Evolutionary conservation across 2,888 invertebrate genomes (phyloP).

Genomic region (Asteroscopus sphinx): DNA sequence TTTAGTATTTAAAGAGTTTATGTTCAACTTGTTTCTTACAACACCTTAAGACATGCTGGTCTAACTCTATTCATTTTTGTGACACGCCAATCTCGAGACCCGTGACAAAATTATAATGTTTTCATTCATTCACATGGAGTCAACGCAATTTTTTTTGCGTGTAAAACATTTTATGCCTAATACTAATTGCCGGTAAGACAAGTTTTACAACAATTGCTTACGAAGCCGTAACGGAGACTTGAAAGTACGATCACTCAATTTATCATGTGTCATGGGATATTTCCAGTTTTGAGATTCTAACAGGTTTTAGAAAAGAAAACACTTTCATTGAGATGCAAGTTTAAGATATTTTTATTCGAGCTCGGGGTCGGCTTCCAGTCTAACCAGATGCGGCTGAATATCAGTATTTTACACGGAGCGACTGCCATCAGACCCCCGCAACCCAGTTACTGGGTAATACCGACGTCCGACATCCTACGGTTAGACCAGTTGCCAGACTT

Average conservation of each 20-base stretch:
- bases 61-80: neutral
- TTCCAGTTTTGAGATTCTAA: constrained; percentile 32
- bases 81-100: neutral
- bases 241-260: constrained; percentile 52
- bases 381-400: too few relatives aligned
- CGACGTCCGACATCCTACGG: too few relatives aligned
- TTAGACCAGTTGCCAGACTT: too few relatives aligned
- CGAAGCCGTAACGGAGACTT: constrained; percentile 55
- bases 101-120: constrained; percentile 29
- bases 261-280: constrained; percentile 57
- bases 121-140: constrained; percentile 37
- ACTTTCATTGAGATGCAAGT: constrained; percentile 37
- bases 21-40: too few relatives aligned
- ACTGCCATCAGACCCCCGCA: too few relatives aligned
- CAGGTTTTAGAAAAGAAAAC: constrained; percentile 37
- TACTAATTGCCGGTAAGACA: constrained; percentile 44
- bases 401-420: too few relatives aligned
- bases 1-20: too few relatives aligned
- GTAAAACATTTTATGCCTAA: constrained; percentile 50
- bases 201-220: constrained; percentile 55
- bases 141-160: constrained; percentile 39
- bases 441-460: too few relatives aligned
- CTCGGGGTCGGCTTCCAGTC: too few relatives aligned
- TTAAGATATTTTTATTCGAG: neutral
- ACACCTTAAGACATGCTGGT: too few relatives aligned